Evolutionary conservation across 2,113 vertebrate genomes (phyloP).

Genomic region (Entosphenus tridentatus): DNA sequence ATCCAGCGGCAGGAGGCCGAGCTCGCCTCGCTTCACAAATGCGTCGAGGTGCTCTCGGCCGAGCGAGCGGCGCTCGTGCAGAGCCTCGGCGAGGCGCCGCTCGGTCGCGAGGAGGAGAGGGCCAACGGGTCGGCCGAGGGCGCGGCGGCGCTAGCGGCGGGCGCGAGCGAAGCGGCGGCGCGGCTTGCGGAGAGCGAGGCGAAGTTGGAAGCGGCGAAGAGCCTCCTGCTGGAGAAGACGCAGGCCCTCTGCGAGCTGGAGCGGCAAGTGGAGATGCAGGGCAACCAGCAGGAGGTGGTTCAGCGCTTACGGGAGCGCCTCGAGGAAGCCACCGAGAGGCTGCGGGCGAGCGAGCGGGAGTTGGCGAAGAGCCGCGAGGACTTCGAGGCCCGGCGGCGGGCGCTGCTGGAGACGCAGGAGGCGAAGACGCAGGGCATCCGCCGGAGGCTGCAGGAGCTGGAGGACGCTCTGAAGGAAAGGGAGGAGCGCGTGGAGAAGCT

Average conservation of each 20-base stretch:
- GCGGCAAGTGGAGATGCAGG: conserved; percentile 53
- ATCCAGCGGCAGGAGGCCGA: conserved; percentile 57
- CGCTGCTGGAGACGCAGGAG: conserved; percentile 51
- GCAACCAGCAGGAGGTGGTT: conserved; percentile 52
- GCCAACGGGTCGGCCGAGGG: conserved; percentile 43
- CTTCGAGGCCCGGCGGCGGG: conserved; percentile 39
- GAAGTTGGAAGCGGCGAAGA: conserved; percentile 48
- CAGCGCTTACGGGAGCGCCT: conserved; percentile 59
- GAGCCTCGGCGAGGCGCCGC: conserved; percentile 4
- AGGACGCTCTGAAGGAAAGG: no score
- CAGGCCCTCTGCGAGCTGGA: conserved; percentile 59
- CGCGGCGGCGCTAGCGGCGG: conserved; percentile 25
- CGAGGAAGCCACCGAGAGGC: conserved; percentile 35
- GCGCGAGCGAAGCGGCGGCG: conserved; percentile 19
- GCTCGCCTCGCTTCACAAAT: conserved; percentile 17
- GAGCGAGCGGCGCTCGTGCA: no score
- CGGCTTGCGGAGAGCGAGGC: conserved; percentile 66
- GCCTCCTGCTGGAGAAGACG: conserved; percentile 50
- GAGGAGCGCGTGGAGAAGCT: no score
- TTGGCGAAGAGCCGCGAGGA: conserved; percentile 38
- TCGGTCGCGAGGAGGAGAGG: conserved; percentile 49
- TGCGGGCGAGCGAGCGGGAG: conserved; percentile 44
- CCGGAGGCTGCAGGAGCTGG: conserved; percentile 34
- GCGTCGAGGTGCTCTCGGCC: no score
- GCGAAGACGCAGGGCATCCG: conserved; percentile 30